Evolutionary conservation across 2,888 invertebrate genomes (phyloP).

Genomic region (Andrena dorsata): DNA sequence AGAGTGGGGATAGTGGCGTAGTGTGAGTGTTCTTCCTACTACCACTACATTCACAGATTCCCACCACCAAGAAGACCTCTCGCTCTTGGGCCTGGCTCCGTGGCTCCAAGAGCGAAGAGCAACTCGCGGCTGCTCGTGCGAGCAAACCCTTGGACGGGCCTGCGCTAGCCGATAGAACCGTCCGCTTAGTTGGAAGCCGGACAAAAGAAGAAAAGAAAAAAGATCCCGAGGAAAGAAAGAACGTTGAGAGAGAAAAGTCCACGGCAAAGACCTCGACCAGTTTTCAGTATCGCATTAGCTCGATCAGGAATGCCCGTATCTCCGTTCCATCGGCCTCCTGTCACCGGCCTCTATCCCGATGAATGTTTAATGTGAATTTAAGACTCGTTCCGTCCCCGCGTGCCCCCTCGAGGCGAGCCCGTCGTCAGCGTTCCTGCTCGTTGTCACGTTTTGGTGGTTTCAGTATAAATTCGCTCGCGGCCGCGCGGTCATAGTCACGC

Average conservation of each 20-base stretch:
- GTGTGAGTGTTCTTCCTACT: too few relatives aligned
- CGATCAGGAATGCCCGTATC: constrained; percentile 71
- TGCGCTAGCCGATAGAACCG: too few relatives aligned
- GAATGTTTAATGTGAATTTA: constrained; percentile 75
- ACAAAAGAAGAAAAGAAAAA: constrained; percentile 30
- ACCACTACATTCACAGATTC: too few relatives aligned
- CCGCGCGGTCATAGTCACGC: constrained; percentile 71
- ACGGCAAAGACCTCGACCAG: constrained; percentile 64
- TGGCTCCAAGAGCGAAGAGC: too few relatives aligned
- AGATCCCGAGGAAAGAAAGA: background rate
- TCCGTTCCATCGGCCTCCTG: constrained; percentile 68
- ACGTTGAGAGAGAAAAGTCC: constrained; percentile 40
- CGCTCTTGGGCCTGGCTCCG: too few relatives aligned
- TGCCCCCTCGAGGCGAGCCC: constrained; percentile 27
- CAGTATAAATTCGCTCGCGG: constrained; percentile 70
- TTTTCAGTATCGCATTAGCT: constrained; percentile 74
- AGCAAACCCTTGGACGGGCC: too few relatives aligned
- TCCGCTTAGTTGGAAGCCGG: constrained; percentile 34
- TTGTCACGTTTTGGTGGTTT: constrained; percentile 72
- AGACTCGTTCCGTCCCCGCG: constrained; percentile 50
- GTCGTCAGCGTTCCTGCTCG: constrained; percentile 62
- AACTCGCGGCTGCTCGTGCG: too few relatives aligned
- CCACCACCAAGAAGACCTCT: too few relatives aligned
- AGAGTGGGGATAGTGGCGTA: too few relatives aligned
- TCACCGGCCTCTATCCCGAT: constrained; percentile 67